Evolutionary conservation across 2,888 invertebrate genomes (phyloP), one percentile per base, ranked within the genome.

Genomic region (Drosophila cognata): DNA sequence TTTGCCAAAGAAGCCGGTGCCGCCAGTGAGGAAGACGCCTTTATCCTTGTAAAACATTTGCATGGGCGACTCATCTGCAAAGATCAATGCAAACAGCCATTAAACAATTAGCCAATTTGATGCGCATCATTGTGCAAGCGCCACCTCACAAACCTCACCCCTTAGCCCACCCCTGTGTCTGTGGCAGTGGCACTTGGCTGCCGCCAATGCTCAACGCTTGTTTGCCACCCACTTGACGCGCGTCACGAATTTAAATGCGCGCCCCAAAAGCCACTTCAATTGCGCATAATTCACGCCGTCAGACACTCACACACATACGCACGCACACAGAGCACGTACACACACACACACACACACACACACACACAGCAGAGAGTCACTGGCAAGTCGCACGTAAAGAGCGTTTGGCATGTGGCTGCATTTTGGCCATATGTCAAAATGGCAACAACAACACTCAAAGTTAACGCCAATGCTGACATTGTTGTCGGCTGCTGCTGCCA

Each of bases 11-110:
- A 93, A 93, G 63, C 95, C 95, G 65, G 95, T 95, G 53, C 94
- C 95, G 75, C 95, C 95, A 67, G 95, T 95, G 29, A 96, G 94
- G 36, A 95, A 93, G 0, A 95, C 88, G 92, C 94, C 95, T 88
- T 95, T 95, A 41, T 94, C 94, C 79, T 94, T 92, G 83, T 95
- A 96, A 91, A 96, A 96, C 89, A 94, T 93, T 85, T 95, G 95
- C 57, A 95, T 91, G 74, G 91, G 90, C 65, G 93, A 91, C 74
- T 92, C 91, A 84, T 85, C 83, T 91, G 82, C 58, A 80, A 76
- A 86, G 88, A 85, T 86, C 88, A 89, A 89, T 88, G 90, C 84
- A 86, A 89, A 86, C 90, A 86, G 76, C 81, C 88, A 85, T 85
- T 85, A 85, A 89, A 89, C 85, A 85, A 85, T 85, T 85, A 85